A percentile compares a stretch with the other conserved stretches of the same genome.
Conservation (phyloP, 2,888 invertebrate genomes). For the Adela reaumurella region DNA sequence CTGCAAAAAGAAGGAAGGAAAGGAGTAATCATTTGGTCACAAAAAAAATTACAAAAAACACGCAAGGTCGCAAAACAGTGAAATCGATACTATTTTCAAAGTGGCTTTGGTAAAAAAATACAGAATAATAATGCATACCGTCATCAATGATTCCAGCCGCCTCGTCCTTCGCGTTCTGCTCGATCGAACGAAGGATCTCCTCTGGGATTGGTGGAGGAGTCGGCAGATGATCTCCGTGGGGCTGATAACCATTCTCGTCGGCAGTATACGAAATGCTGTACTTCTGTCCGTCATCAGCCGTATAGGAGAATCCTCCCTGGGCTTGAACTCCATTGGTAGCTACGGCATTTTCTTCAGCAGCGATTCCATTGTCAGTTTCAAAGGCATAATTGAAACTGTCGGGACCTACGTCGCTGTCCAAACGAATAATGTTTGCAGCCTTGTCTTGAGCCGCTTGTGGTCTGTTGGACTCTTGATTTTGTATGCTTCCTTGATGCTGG, state of each 20-base stretch:
- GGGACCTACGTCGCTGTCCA: constrained; percentile 26
- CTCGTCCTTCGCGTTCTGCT: constrained; percentile 36
- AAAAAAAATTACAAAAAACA: no score
- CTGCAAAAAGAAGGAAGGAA: no score
- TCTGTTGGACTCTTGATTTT: constrained; percentile 12
- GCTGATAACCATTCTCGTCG: constrained; percentile 33
- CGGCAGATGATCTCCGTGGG: constrained; percentile 34
- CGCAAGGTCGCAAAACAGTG: no score
- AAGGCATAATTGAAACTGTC: constrained; percentile 32
- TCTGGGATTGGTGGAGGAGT: constrained; percentile 38
- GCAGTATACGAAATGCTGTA: constrained; percentile 40
- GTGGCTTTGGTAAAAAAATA: constrained; percentile 1
- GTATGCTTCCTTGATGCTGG: no score
- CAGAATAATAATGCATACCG: constrained; percentile 24
- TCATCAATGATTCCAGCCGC: constrained; percentile 36
- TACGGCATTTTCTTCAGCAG: constrained; percentile 30
- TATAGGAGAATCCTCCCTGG: constrained; percentile 36
- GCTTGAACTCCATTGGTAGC: constrained; percentile 29
- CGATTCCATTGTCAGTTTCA: constrained; percentile 40
- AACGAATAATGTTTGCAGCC: constrained; percentile 24
- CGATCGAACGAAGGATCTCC: constrained; percentile 33
- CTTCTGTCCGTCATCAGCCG: constrained; percentile 36
- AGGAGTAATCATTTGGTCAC: no score
- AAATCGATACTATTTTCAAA: not conserved
- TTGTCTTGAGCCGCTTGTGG: constrained; percentile 26